Evolutionary conservation across 2,797 vertebrate species (phyloP).

Genomic region (Bradypus variegatus): DNA sequence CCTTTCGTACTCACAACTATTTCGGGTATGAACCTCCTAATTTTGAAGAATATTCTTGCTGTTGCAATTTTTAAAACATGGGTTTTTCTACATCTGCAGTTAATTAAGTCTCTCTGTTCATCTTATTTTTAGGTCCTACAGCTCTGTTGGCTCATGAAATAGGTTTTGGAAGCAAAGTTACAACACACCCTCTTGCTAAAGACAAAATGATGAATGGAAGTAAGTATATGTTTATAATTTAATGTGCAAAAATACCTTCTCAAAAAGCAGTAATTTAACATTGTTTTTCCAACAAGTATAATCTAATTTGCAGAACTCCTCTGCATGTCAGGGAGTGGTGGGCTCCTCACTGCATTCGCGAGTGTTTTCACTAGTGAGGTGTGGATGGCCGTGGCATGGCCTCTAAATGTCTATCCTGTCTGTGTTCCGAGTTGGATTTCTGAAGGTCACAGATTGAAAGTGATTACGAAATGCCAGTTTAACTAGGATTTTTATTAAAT

Average conservation of each 20-base stretch:
- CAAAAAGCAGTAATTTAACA: accelerated
- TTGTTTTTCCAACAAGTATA: accelerated
- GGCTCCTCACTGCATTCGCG: neutral
- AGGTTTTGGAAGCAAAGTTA: constrained; percentile 91
- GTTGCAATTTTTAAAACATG: neutral
- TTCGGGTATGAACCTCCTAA: neutral
- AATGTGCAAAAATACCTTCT: neutral
- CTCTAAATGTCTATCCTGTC: neutral
- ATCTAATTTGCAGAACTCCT: accelerated
- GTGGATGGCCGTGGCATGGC: accelerated
- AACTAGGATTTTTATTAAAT: neutral
- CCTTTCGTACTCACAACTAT: neutral
- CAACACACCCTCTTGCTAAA: constrained; percentile 92
- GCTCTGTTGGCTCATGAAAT: constrained; percentile 94
- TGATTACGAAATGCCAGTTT: neutral
- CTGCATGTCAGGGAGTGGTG: neutral
- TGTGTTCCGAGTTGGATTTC: neutral
- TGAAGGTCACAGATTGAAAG: neutral
- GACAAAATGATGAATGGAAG: constrained; percentile 97
- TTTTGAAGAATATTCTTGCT: neutral
- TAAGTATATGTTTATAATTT: constrained; percentile 63
- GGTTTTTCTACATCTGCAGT: neutral
- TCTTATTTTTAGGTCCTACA: constrained; percentile 84
- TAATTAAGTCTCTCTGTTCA: neutral
- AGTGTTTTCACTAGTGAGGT: accelerated